A percentile compares a stretch with the other conserved stretches of the same genome.
Conservation (phyloP, 2,888 invertebrate species). For the Oscheius sp. region DNA sequence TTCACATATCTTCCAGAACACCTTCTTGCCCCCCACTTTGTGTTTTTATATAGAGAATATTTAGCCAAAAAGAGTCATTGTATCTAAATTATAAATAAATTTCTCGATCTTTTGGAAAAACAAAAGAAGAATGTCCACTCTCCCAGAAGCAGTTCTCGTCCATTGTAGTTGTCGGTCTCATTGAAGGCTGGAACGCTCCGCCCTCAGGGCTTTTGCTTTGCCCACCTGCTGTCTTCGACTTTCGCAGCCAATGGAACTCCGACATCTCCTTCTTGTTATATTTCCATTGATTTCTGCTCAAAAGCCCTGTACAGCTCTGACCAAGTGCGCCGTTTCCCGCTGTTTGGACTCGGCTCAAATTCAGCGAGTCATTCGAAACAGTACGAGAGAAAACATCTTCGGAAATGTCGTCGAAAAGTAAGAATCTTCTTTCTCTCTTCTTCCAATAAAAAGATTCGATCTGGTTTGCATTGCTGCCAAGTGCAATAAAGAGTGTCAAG, state of each 20-base stretch:
- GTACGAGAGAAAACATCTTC: slow-evolving; percentile 42
- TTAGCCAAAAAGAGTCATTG: neutral
- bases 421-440: neutral
- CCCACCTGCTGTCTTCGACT: neutral
- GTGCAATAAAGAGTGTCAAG: slow-evolving; percentile 49
- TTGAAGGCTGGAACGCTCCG: slow-evolving; percentile 26
- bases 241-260: neutral
- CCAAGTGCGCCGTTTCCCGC: slow-evolving; percentile 53
- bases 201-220: slow-evolving; percentile 1
- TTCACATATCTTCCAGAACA: slow-evolving; percentile 24
- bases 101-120: neutral
- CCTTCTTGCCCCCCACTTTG: slow-evolving; percentile 12
- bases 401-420: slow-evolving; percentile 47
- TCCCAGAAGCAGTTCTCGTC: slow-evolving; percentile 5
- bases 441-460: slow-evolving; percentile 43
- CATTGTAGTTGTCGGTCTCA: slow-evolving; percentile 4
- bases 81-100: neutral
- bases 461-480: slow-evolving; percentile 57
- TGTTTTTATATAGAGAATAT: neutral
- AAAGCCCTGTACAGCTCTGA: slow-evolving; percentile 36
- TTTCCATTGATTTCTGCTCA: neutral
- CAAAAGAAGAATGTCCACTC: slow-evolving; percentile 14
- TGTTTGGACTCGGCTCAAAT: slow-evolving; percentile 48
- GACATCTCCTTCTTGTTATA: neutral
- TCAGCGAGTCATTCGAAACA: slow-evolving; percentile 32